Percentiles rank a stretch among this genome's conserved stretches.
phyloP scores from a whole-genome alignment of 1,140 invertebrate genomes.

The Calephelis nemesis region DNA sequence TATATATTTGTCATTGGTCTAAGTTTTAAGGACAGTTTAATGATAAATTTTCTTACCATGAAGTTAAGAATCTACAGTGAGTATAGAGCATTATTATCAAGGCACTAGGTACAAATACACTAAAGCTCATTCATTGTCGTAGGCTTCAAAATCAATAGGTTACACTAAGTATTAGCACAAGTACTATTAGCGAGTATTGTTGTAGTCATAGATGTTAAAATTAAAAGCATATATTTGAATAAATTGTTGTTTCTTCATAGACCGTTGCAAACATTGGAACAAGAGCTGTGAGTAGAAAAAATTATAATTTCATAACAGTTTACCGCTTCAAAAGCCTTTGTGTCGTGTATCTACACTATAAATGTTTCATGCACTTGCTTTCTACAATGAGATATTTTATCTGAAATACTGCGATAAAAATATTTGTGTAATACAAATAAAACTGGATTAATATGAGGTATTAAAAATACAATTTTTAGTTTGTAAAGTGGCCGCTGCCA shows the following conservation, averaged over 20 bases:
- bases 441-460: constrained; percentile 1
- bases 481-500: constrained; percentile 74
- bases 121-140: constrained; percentile 3
- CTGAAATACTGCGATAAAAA: neutral
- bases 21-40: neutral
- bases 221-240: constrained; percentile 6
- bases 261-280: constrained; percentile 53
- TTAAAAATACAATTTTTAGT: constrained; percentile 65
- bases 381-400: constrained; percentile 4
- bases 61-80: constrained; percentile 22
- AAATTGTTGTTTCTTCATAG: constrained; percentile 46
- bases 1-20: neutral
- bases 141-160: neutral
- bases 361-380: constrained; percentile 18
- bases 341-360: constrained; percentile 16
- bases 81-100: constrained; percentile 13
- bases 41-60: neutral
- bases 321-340: constrained; percentile 25
- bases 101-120: constrained; percentile 2
- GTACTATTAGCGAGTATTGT: constrained; percentile 2
- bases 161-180: constrained; percentile 4
- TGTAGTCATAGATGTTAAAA: constrained; percentile 7
- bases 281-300: constrained; percentile 59
- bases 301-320: constrained; percentile 24
- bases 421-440: constrained; percentile 9